Conservation (phyloP, 1,140 invertebrate genomes). For the Trypoxylus dichotomus region DNA sequence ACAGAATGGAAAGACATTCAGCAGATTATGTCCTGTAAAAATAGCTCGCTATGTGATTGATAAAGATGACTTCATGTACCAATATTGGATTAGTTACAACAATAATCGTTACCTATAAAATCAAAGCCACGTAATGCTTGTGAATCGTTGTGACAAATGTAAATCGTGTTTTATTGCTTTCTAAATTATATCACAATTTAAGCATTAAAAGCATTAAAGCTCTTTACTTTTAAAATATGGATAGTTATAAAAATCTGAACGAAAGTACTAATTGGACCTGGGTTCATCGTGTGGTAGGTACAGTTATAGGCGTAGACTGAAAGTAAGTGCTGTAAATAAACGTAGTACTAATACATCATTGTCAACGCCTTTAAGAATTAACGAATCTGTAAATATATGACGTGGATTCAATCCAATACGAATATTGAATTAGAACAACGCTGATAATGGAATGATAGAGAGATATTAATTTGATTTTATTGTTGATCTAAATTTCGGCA, state of each 20-base stretch:
- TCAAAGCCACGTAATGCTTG: no score
- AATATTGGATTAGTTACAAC: no score
- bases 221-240: no score
- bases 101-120: no score
- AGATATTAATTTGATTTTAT: conserved; percentile 21
- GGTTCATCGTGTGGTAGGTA: not conserved
- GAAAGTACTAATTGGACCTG: not conserved
- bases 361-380: conserved; percentile 10
- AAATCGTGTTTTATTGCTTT: no score
- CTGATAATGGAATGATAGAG: not conserved
- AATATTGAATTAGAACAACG: not conserved
- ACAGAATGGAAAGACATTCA: no score
- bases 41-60: no score
- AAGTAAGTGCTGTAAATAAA: conserved; percentile 8
- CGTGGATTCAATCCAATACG: not conserved
- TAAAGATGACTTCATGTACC: no score
- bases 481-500: not conserved
- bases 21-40: no score
- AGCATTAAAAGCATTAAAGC: no score
- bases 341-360: conserved; percentile 5
- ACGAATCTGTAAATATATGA: not conserved
- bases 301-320: not conserved
- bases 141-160: no score
- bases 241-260: not conserved
- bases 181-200: no score